A percentile compares a stretch with the other conserved stretches of the same genome.
Conservation (phyloP, 2,113 vertebrate species). For the Lethenteron camtschaticum region DNA sequence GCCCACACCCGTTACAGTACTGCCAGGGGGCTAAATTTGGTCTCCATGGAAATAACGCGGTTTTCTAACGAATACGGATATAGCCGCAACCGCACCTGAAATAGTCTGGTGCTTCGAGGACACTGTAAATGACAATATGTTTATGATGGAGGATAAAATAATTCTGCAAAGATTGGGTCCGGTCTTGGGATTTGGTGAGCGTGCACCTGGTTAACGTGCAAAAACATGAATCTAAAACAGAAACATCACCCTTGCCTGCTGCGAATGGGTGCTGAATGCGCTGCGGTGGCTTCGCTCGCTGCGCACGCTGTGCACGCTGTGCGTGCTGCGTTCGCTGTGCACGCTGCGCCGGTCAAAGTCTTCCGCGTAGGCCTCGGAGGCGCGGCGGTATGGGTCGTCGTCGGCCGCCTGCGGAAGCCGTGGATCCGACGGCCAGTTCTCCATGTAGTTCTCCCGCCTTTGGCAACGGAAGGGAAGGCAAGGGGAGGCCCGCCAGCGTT, state of each 20-base stretch:
- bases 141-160: too few species aligned
- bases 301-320: not conserved
- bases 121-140: too few species aligned
- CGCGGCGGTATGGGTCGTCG: not conserved
- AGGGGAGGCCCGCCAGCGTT: not conserved
- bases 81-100: too few species aligned
- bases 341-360: conserved; percentile 3
- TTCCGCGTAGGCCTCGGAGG: not conserved
- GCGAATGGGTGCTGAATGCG: not conserved
- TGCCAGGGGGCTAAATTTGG: too few species aligned
- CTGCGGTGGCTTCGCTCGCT: not conserved
- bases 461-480: not conserved
- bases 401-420: not conserved
- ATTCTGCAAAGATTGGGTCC: not conserved
- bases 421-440: conserved; percentile 3
- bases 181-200: not conserved
- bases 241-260: not conserved
- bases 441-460: not conserved
- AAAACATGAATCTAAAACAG: not conserved
- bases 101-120: too few species aligned
- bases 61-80: too few species aligned
- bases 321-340: not conserved
- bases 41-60: too few species aligned
- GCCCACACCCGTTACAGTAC: too few species aligned
- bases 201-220: not conserved